Evolutionary conservation across 2,797 vertebrate genomes (phyloP).

Genomic region (Rhadinocentrus ornatus): DNA sequence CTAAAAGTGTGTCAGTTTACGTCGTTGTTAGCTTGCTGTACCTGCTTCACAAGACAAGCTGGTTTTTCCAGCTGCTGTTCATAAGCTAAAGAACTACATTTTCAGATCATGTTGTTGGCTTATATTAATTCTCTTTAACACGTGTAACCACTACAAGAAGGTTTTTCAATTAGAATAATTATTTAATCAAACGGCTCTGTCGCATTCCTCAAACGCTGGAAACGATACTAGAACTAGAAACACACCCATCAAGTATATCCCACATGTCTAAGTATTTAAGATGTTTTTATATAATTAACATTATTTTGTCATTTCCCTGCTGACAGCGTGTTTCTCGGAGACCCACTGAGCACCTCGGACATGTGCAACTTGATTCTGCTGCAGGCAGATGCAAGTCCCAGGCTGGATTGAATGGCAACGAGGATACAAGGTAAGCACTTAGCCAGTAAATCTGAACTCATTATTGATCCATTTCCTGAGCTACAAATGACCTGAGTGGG

Average conservation of each 20-base stretch:
- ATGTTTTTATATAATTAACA: neutral
- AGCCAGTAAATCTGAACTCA: constrained; percentile 77
- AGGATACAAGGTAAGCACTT: constrained; percentile 82
- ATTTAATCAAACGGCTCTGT: constrained; percentile 3
- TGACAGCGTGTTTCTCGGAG: constrained; percentile 47
- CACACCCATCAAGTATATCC: neutral
- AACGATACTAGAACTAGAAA: neutral
- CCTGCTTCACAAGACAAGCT: constrained; percentile 36
- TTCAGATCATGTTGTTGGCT: constrained; percentile 3
- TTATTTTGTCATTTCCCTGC: neutral
- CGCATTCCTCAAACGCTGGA: neutral
- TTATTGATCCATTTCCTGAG: constrained; percentile 73
- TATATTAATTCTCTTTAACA: neutral
- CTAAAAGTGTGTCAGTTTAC: neutral
- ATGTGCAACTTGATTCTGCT: constrained; percentile 70
- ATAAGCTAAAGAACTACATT: neutral
- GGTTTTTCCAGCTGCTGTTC: constrained; percentile 24
- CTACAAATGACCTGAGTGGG: constrained; percentile 62
- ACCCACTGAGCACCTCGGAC: constrained; percentile 52
- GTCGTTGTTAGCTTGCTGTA: constrained; percentile 16
- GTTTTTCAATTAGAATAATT: neutral
- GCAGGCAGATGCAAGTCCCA: constrained; percentile 67
- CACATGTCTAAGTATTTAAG: neutral
- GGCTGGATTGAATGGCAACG: constrained; percentile 82
- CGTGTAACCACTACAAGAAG: neutral